phyloP scores from a whole-genome alignment of 1,140 invertebrate genomes.

The Drosophila persimilis region DNA sequence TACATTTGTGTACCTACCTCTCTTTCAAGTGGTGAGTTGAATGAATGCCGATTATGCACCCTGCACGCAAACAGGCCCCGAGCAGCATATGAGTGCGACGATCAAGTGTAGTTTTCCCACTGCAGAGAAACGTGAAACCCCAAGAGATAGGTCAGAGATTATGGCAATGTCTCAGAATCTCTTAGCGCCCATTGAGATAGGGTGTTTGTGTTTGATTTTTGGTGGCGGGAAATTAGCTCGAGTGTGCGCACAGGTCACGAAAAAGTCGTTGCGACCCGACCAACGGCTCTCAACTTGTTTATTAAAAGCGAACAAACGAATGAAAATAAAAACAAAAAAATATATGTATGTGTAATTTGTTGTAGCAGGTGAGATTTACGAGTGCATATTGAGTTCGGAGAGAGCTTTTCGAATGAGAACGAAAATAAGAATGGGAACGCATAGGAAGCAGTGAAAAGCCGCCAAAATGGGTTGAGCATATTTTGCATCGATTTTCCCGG shows the following conservation, averaged over 20 bases:
- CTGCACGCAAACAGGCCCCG: slow-evolving; percentile 53
- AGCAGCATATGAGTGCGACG: slow-evolving; percentile 45
- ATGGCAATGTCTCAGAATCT: not conserved
- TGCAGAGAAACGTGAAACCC: slow-evolving; percentile 8
- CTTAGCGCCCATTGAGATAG: not conserved
- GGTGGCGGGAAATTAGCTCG: slow-evolving; percentile 35
- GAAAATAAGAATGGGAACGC: slow-evolving; percentile 61
- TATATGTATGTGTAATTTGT: slow-evolving; percentile 72
- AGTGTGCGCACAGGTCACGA: slow-evolving; percentile 44
- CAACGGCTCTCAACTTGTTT: slow-evolving; percentile 62
- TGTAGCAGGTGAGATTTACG: slow-evolving; percentile 70
- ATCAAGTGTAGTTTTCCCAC: slow-evolving; percentile 31
- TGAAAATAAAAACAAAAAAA: slow-evolving; percentile 82
- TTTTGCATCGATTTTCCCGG: slow-evolving; percentile 76
- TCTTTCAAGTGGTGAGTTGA: slow-evolving; percentile 78
- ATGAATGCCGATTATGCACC: slow-evolving; percentile 77
- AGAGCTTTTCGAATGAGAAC: slow-evolving; percentile 48
- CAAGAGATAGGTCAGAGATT: not conserved
- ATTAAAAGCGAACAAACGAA: slow-evolving; percentile 72
- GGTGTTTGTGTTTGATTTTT: slow-evolving; percentile 12
- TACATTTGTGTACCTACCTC: slow-evolving; percentile 78
- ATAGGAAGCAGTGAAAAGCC: slow-evolving; percentile 70
- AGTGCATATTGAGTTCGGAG: slow-evolving; percentile 42
- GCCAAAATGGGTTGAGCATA: slow-evolving; percentile 76
- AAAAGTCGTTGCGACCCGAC: slow-evolving; percentile 59